Conservation (phyloP, 2,113 vertebrate species). For the Phasianus colchicus region DNA sequence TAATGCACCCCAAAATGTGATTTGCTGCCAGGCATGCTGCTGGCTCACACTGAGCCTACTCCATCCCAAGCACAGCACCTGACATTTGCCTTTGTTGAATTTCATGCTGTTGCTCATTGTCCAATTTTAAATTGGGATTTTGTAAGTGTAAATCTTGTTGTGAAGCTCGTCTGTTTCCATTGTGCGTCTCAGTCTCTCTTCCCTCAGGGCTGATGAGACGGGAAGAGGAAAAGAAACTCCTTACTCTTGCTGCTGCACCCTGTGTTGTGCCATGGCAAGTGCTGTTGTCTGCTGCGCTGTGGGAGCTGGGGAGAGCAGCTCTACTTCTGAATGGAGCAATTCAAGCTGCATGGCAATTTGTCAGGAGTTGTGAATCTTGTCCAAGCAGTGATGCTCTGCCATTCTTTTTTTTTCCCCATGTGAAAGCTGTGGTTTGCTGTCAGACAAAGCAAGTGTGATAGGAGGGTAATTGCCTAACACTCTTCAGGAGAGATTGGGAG, state of each 20-base stretch:
- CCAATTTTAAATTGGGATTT: not conserved
- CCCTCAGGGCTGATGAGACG: not conserved
- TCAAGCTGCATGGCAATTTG: not conserved
- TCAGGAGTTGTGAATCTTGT: not conserved
- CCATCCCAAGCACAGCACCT: not conserved
- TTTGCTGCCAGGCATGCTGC: no score
- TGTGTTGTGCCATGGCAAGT: fast-evolving
- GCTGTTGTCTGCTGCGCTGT: not conserved
- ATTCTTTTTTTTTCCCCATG: not conserved
- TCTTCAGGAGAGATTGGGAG: not conserved
- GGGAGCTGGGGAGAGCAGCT: not conserved
- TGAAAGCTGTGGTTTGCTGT: not conserved
- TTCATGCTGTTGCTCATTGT: not conserved
- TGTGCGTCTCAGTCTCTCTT: not conserved
- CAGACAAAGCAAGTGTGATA: not conserved
- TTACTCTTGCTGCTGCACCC: not conserved
- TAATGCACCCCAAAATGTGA: no score
- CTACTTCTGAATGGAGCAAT: not conserved
- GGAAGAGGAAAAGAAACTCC: not conserved
- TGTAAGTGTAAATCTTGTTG: not conserved
- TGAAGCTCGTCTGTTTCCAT: not conserved
- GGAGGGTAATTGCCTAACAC: not conserved
- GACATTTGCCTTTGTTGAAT: not conserved
- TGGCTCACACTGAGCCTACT: not conserved
- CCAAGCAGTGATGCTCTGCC: not conserved